Evolutionary conservation across 1,140 invertebrate genomes (phyloP), one percentile per base, ranked within the genome.

Genomic region (Drosophila simulans): DNA sequence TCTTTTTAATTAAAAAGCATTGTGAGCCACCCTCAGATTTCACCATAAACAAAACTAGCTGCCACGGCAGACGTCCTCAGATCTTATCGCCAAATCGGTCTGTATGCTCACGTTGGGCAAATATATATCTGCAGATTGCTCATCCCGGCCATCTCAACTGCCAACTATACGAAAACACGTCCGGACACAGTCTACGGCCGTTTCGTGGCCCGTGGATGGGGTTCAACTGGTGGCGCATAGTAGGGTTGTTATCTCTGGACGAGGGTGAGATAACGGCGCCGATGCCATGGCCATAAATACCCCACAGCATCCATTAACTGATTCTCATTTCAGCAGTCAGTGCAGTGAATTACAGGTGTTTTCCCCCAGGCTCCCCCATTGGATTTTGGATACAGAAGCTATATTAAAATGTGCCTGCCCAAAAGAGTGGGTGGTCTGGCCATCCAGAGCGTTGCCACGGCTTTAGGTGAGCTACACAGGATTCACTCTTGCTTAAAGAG

Each of bases 81-180:
- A 72, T 76, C 63, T 88, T 88, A 89, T 88, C 84, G 17, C 49
- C 45, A 31, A 58, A 65, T 73, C 66, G 69, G 65, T 59, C 65
- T 88, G 84, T 88, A 42, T 86, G 82, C 84, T 89, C 84, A 88
- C 84, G 84, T 88, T 89, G 80, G 37, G 64, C 76, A 89, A 88
- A 88, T 77, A 88, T 72, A 63, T 58, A 66, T 53, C 56, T 62
- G 72, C 70, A 59, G 40, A 68, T 77, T 77, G 65, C 45, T 52
- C 65, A 77, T 57, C 31, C 12, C 20, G 11, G 5, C 20, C 49
- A 22, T 52, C 35, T 57, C 42, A 75, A 20, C 59, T 75, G 70
- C 70, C 70, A 75, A 74, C 70, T 74, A 73, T 31, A 75, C 31
- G 48, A 65, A 75, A 69, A 66, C 40, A 65, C 53, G 62, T 62